Conservation (phyloP, 1,140 invertebrate species). For the Steinernema feltiae region DNA sequence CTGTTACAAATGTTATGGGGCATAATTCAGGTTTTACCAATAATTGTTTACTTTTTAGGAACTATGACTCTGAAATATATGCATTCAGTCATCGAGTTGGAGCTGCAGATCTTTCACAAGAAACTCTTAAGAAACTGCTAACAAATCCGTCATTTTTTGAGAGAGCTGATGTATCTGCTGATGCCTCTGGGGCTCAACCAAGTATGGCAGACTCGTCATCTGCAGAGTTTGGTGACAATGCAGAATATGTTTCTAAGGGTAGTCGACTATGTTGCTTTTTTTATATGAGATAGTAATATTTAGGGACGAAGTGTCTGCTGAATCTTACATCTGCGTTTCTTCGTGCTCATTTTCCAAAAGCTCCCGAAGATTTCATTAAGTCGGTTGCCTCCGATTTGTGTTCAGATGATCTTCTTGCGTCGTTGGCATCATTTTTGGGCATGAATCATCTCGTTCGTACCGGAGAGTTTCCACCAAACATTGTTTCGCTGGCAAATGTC, state of each 20-base stretch:
- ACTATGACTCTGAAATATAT: slow-evolving; percentile 27
- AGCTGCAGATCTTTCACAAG: slow-evolving; percentile 23
- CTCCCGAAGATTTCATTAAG: slow-evolving; percentile 36
- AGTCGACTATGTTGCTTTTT: background rate
- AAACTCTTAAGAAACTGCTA: background rate
- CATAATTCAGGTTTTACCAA: too few species aligned
- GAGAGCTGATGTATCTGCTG: slow-evolving; percentile 22
- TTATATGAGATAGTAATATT: background rate
- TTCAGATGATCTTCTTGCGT: slow-evolving; percentile 19
- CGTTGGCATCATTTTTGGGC: slow-evolving; percentile 22
- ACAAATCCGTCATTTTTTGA: slow-evolving; percentile 20
- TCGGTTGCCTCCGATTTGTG: slow-evolving; percentile 17
- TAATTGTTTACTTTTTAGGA: slow-evolving; percentile 22
- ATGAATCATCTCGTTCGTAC: slow-evolving; percentile 31
- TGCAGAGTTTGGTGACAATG: slow-evolving; percentile 10
- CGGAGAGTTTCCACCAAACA: slow-evolving; percentile 20
- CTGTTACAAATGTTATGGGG: too few species aligned
- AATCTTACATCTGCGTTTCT: slow-evolving; percentile 16
- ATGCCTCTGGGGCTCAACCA: slow-evolving; percentile 18
- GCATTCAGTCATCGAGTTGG: slow-evolving; percentile 33
- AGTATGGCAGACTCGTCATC: background rate
- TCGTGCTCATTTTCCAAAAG: slow-evolving; percentile 26
- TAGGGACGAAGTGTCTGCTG: background rate
- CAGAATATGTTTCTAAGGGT: slow-evolving; percentile 19
- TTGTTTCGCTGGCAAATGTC: slow-evolving; percentile 7